These are phyloP conservation scores for Parazoanthus darwini DNA, from an alignment of 92 coral and sea anemone species.

Conservation along the genomic window DNA sequence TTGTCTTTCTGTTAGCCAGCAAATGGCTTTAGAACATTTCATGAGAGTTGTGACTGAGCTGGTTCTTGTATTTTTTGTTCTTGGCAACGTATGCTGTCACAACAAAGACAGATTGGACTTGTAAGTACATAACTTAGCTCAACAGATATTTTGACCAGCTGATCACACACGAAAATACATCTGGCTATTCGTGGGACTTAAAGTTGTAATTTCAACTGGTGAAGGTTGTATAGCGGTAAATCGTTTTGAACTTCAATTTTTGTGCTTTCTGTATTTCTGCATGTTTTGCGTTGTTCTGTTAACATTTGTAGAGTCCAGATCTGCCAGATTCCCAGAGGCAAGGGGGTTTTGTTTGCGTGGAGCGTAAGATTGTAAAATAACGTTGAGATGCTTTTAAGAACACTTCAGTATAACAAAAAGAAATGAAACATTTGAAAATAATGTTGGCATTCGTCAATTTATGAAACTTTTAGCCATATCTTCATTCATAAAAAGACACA, in stretches of 20 bases:
- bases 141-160: not conserved
- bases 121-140: conserved; percentile 30
- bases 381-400: not conserved
- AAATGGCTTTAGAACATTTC: conserved; percentile 20
- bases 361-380: not conserved
- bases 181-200: not conserved
- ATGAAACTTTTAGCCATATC: not conserved
- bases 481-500: not conserved
- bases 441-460: not conserved
- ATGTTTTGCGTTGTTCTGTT: not conserved
- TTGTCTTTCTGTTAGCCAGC: not conserved
- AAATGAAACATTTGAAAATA: not conserved
- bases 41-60: not conserved
- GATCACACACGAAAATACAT: not conserved
- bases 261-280: not conserved
- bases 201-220: not conserved
- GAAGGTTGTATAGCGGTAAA: not conserved
- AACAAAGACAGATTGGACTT: conserved; percentile 18
- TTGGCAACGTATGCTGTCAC: conserved; percentile 24
- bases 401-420: not conserved
- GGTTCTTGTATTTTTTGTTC: conserved; percentile 8
- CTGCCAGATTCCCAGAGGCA: conserved; percentile 1
- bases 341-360: not conserved
- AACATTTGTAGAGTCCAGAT: not conserved
- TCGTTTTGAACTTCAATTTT: not conserved